A percentile compares a stretch with the other conserved stretches of the same genome.
Conservation (phyloP, 2,113 vertebrate species). For the Syngnathus typhle region DNA sequence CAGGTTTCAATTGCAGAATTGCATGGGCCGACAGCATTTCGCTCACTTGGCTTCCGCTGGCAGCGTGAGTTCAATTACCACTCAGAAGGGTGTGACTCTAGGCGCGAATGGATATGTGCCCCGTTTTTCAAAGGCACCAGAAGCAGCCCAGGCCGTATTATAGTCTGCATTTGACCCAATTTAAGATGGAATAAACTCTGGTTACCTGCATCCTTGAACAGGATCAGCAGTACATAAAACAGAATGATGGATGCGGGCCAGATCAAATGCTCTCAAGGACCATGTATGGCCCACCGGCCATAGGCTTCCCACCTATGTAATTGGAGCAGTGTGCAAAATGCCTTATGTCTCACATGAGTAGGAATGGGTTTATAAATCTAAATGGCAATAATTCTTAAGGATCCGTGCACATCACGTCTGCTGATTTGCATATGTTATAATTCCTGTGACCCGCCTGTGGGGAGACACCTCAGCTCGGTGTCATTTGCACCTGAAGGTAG, state of each 20-base stretch:
- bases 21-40: not conserved
- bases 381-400: not conserved
- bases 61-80: not conserved
- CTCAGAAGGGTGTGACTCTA: not conserved
- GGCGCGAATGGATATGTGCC: not conserved
- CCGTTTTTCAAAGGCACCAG: not conserved
- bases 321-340: not conserved
- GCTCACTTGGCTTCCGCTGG: not conserved
- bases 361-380: not conserved
- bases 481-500: not conserved
- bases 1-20: not conserved
- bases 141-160: not conserved
- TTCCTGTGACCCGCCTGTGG: slow-evolving; percentile 2
- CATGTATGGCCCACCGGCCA: not conserved
- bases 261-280: not conserved
- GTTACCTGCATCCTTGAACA: not conserved
- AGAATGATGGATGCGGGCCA: not conserved
- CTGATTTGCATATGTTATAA: slow-evolving; percentile 2
- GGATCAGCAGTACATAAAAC: not conserved
- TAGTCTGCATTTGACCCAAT: too few relatives aligned
- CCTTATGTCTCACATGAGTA: not conserved
- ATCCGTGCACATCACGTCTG: not conserved
- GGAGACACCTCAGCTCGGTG: not conserved
- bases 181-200: not conserved
- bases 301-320: not conserved